Evolutionary conservation across 1,140 invertebrate species (phyloP), one percentile per base, ranked within the genome.

Genomic region (Ceratosolen solmsi): DNA sequence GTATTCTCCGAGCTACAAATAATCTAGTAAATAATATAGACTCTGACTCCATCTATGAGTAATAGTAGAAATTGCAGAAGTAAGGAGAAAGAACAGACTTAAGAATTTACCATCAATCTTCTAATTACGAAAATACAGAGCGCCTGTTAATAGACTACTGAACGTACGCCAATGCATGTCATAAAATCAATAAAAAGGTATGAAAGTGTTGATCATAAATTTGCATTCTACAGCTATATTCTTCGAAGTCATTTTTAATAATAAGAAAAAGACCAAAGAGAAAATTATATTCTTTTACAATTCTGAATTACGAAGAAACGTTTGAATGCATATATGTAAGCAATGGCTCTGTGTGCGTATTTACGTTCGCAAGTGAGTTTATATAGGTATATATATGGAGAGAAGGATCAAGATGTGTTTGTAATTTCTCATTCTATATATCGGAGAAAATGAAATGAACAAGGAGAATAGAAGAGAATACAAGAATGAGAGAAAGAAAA

Each of bases 1-100:
- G n/a, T n/a, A n/a, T n/a, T n/a, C n/a, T n/a, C n/a, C n/a, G n/a
- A n/a, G n/a, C n/a, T n/a, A n/a, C n/a, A n/a, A n/a, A n/a, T n/a
- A n/a, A n/a, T n/a, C 41, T 13, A 46, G 13, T 46, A 56, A 51
- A n/a, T 56, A n/a, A 56, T 56, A n/a, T 8, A 63, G 60, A 63
- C 65, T 41, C 9, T 38, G 9, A 73, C 71, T 56, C 71, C 71
- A 73, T 56, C 71, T 73, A 54, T 56, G 46, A 73, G 71, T n/a
- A 30, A 36, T 2, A 25, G n/a, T 33, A 49, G 1, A 13, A 25
- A 46, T 46, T 46, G 41, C 41, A 7, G 13, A 7, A 46, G 41
- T n/a, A n/a, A 46, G 13, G 41, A 46, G 41, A 46, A 46, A 46
- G n/a, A n/a, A n/a, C n/a, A n/a, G n/a, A n/a, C n/a, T 46, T 46